These are phyloP conservation scores for Heteromurus nitidus DNA, from an alignment of 2,888 invertebrate genomes.

Conservation along the genomic window DNA sequence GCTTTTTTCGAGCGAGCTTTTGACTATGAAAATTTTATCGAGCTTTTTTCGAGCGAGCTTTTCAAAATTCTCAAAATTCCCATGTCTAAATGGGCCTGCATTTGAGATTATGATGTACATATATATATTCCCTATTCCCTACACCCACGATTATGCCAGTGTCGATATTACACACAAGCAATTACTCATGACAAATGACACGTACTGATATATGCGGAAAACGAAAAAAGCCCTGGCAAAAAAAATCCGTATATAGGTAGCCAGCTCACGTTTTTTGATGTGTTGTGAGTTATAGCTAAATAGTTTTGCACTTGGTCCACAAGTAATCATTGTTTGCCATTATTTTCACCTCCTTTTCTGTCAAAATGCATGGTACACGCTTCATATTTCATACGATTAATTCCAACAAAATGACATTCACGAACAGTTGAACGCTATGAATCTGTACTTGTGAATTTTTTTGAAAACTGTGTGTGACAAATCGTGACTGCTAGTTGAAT, in stretches of 20 bases:
- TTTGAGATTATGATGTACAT: background rate
- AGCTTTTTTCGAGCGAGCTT: no score
- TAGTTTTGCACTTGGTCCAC: constrained; percentile 21
- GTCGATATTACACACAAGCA: background rate
- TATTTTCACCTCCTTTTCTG: constrained; percentile 22
- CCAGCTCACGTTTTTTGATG: constrained; percentile 15
- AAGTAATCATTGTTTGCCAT: constrained; percentile 13
- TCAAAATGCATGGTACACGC: background rate
- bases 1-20: no score
- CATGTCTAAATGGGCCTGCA: background rate
- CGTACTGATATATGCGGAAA: background rate
- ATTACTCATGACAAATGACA: background rate
- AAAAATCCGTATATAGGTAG: background rate
- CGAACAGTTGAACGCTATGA: no score
- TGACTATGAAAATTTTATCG: no score
- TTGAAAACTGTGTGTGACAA: constrained; percentile 4
- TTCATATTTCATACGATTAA: no score
- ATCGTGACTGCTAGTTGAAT: background rate
- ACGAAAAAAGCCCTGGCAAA: background rate
- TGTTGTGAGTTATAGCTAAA: background rate
- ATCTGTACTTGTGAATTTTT: no score
- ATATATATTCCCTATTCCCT: background rate
- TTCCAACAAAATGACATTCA: no score
- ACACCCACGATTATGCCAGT: background rate
- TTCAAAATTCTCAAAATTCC: no score